phyloP scores from a whole-genome alignment of 2,113 vertebrate genomes.

The Taurulus bubalis region DNA sequence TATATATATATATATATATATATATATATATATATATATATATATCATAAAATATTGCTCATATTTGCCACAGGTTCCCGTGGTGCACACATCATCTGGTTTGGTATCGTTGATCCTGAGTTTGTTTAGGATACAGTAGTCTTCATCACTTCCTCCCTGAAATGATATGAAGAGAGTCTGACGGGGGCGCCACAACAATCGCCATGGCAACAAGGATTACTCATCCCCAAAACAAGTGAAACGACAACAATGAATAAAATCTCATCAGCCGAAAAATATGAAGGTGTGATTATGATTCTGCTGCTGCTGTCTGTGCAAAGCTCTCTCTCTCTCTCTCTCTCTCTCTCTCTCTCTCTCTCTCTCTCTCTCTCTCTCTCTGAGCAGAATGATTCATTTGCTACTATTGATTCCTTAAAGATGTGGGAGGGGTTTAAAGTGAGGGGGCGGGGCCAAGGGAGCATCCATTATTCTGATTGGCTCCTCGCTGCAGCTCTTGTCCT shows the following conservation, averaged over 20 bases:
- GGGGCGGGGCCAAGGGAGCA: slow-evolving; percentile 52
- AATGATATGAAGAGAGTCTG: slow-evolving; percentile 58
- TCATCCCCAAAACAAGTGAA: slow-evolving; percentile 70
- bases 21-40: no score
- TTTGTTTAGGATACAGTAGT: neutral
- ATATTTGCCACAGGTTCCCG: neutral
- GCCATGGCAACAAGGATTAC: slow-evolving; percentile 74
- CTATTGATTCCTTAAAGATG: slow-evolving; percentile 80
- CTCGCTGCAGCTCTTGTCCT: slow-evolving; percentile 78
- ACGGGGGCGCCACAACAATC: slow-evolving; percentile 67
- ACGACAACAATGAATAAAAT: slow-evolving; percentile 74
- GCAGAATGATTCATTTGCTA: slow-evolving; percentile 81
- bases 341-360: slow-evolving; percentile 27
- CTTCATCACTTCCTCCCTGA: slow-evolving; percentile 34
- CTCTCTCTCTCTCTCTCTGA: slow-evolving; percentile 44
- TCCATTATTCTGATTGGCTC: slow-evolving; percentile 80
- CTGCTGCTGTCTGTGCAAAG: slow-evolving; percentile 63
- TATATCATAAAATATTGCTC: no score
- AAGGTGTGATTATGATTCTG: slow-evolving; percentile 69
- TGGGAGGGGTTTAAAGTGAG: slow-evolving; percentile 72
- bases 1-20: no score
- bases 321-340: slow-evolving; percentile 17
- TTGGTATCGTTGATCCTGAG: no score
- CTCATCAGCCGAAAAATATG: slow-evolving; percentile 59
- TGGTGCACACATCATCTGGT: neutral